Evolutionary conservation across 2,797 vertebrate genomes (phyloP).

Genomic region (Hydrophis major): DNA sequence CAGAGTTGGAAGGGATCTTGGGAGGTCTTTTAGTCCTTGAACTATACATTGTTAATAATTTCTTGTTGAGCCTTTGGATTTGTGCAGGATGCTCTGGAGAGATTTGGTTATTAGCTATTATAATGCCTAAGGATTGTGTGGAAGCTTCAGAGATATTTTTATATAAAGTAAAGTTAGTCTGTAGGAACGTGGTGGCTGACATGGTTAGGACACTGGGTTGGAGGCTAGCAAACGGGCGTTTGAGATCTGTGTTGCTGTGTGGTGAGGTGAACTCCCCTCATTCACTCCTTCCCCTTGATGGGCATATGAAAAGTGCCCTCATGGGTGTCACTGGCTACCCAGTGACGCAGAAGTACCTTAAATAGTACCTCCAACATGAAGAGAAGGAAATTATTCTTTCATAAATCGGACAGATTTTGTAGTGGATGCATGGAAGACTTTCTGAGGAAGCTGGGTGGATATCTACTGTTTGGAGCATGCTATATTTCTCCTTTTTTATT

Average conservation of each 20-base stretch:
- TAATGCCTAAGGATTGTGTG: not conserved
- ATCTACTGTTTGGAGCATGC: not conserved
- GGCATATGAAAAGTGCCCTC: not conserved
- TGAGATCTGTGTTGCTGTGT: too few species aligned
- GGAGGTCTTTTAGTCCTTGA: not conserved
- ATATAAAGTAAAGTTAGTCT: not conserved
- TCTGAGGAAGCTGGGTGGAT: not conserved
- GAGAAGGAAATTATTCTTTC: not conserved
- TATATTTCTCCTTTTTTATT: not conserved
- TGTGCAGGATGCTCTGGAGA: not conserved
- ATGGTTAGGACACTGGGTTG: not conserved
- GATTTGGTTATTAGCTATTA: not conserved
- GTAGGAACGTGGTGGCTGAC: not conserved
- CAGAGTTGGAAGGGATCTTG: too few species aligned
- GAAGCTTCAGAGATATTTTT: not conserved
- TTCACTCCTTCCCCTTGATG: not conserved
- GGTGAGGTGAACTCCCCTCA: not conserved
- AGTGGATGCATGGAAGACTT: not conserved
- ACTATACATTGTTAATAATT: not conserved
- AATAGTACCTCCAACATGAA: not conserved
- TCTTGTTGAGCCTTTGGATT: not conserved
- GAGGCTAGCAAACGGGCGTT: too few species aligned
- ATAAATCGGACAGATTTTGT: not conserved
- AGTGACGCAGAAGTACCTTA: not conserved
- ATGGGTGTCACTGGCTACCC: not conserved